Percentiles rank a stretch among this genome's conserved stretches.
Conservation (phyloP, 2,113 vertebrate genomes). For the Barbus barbus region DNA sequence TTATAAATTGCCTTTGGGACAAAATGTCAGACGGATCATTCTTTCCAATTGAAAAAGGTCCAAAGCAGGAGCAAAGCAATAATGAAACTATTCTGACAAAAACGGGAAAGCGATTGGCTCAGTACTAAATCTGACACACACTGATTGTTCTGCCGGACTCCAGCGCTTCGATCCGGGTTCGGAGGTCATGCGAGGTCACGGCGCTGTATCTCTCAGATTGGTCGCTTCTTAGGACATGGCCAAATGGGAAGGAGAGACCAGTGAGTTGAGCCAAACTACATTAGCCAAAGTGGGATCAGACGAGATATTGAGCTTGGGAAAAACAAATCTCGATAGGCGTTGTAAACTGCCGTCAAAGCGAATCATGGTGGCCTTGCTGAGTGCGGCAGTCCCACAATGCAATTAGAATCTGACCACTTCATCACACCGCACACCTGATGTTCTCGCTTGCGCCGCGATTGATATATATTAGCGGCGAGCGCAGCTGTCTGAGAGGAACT, state of each 20-base stretch:
- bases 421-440: constrained; percentile 3
- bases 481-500: constrained; percentile 24
- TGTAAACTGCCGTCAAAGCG: not conserved
- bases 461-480: not conserved
- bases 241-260: not conserved
- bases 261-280: constrained; percentile 23
- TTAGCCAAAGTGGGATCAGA: constrained; percentile 4
- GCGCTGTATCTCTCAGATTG: not conserved
- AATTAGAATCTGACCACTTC: constrained; percentile 36
- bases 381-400: constrained; percentile 19
- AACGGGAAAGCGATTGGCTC: constrained; percentile 50
- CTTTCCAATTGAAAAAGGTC: constrained; percentile 57
- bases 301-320: constrained; percentile 3
- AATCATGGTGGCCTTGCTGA: not conserved
- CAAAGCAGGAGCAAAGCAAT: constrained; percentile 55
- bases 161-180: not conserved
- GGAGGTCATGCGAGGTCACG: constrained; percentile 17
- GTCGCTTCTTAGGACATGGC: not conserved
- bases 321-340: constrained; percentile 7
- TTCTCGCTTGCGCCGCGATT: not conserved
- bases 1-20: constrained; percentile 60
- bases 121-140: constrained; percentile 49
- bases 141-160: constrained; percentile 44
- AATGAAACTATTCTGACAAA: constrained; percentile 52
- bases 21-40: constrained; percentile 56